Evolutionary conservation across 1,140 invertebrate genomes (phyloP).

Genomic region (Magallana angulata): DNA sequence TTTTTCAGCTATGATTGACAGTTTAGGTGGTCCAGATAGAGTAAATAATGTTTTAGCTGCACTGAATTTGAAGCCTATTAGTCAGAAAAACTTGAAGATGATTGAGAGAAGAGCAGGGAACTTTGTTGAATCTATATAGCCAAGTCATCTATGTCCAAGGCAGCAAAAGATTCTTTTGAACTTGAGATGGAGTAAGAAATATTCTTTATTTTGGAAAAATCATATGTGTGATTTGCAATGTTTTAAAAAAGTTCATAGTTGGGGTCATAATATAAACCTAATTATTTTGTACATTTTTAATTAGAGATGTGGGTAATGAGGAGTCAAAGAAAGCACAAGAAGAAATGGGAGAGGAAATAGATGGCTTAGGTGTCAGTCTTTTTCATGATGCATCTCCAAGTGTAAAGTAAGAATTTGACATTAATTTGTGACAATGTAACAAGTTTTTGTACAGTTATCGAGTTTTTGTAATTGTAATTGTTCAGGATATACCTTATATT

Average conservation of each 20-base stretch:
- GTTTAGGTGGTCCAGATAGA: constrained; percentile 40
- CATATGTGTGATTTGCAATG: too few species aligned
- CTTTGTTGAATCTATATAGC: constrained; percentile 31
- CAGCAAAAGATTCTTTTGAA: constrained; percentile 8
- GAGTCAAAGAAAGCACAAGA: too few species aligned
- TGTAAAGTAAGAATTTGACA: neutral
- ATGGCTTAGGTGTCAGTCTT: constrained; percentile 35
- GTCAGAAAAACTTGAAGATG: constrained; percentile 41
- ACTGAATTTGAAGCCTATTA: constrained; percentile 37
- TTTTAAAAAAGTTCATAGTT: too few species aligned
- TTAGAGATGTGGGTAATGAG: too few species aligned
- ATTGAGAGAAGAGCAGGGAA: constrained; percentile 39
- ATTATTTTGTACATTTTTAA: too few species aligned
- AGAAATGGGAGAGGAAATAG: too few species aligned
- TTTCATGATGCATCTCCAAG: constrained; percentile 36
- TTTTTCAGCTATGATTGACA: constrained; percentile 43
- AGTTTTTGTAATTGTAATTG: too few species aligned
- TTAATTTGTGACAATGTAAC: too few species aligned
- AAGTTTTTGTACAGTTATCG: too few species aligned
- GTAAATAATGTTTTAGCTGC: constrained; percentile 40
- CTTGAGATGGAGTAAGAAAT: constrained; percentile 42
- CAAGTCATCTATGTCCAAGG: constrained; percentile 15
- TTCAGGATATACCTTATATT: too few species aligned
- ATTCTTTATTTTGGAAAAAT: too few species aligned
- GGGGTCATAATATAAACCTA: too few species aligned